These are phyloP conservation scores for Spialia ferax DNA, from an alignment of 2,888 invertebrate genomes.

Conservation along the genomic window DNA sequence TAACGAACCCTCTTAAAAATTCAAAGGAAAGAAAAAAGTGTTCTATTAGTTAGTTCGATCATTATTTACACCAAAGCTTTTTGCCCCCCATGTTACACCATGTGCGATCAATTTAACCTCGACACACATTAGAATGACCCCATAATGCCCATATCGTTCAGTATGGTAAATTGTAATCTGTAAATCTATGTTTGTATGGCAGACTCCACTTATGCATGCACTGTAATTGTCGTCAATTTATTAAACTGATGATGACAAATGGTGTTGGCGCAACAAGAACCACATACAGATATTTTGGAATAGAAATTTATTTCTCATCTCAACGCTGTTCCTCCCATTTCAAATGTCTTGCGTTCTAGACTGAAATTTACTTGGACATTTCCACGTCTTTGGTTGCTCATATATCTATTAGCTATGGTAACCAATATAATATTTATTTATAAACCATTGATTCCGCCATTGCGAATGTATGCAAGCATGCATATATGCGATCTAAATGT, in stretches of 20 bases:
- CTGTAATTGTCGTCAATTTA: conserved; percentile 19
- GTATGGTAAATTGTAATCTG: conserved; percentile 38
- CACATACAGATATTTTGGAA: background rate
- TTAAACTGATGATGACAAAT: conserved; percentile 16
- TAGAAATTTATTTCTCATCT: background rate
- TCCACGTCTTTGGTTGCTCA: background rate
- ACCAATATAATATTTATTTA: conserved; percentile 42
- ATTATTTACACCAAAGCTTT: background rate
- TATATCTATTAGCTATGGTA: no score
- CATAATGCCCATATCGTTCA: conserved; percentile 21
- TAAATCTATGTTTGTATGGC: conserved; percentile 31
- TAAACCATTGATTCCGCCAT: conserved; percentile 46
- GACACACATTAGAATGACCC: conserved; percentile 27
- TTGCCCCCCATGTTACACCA: conserved; percentile 9
- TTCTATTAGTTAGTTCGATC: no score
- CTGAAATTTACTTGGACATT: background rate
- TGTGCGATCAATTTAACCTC: conserved; percentile 21
- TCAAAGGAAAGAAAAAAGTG: no score
- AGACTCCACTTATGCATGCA: conserved; percentile 8
- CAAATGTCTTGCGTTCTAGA: background rate
- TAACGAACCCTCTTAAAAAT: no score
- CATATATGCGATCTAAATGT: conserved; percentile 56
- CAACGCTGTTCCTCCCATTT: background rate
- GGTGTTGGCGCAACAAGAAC: background rate
- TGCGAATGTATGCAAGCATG: conserved; percentile 46